These are phyloP conservation scores for Eurois occulta DNA, from an alignment of 2,888 invertebrate species.

Conservation along the genomic window DNA sequence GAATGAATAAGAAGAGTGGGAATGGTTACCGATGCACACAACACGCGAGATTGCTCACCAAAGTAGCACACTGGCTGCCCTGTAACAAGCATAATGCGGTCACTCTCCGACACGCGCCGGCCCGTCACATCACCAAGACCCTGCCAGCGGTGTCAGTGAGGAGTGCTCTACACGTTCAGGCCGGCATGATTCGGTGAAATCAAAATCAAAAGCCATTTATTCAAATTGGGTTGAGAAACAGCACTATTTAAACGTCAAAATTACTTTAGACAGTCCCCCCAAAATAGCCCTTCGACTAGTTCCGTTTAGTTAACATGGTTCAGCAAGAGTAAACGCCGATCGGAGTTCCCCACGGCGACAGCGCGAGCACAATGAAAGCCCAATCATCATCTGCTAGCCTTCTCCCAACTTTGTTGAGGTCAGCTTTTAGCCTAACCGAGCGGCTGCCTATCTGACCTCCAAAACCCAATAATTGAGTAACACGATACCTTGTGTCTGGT, in stretches of 20 bases:
- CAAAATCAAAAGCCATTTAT: not conserved
- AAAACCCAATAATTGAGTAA: not conserved
- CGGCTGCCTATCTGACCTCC: not conserved
- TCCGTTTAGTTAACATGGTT: not conserved
- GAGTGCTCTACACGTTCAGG: not conserved
- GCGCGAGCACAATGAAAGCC: not conserved
- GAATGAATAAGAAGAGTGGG: constrained; percentile 93
- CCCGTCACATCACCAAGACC: constrained; percentile 8
- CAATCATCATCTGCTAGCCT: not conserved
- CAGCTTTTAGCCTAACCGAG: not conserved
- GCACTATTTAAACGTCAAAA: not conserved
- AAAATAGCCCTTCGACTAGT: not conserved
- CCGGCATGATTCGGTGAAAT: not conserved
- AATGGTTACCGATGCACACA: constrained; percentile 98
- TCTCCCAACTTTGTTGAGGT: not conserved
- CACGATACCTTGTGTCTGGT: not conserved
- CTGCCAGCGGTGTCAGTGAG: not conserved
- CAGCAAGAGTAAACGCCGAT: not conserved
- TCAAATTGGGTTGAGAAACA: not conserved
- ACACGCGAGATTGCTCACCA: constrained; percentile 98
- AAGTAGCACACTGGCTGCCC: constrained; percentile 98
- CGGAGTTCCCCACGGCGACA: too few species aligned
- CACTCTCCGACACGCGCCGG: constrained; percentile 77
- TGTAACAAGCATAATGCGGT: constrained; percentile 91
- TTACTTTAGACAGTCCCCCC: not conserved